These are phyloP conservation scores for Adelognathus sp. DNA, from an alignment of 2,888 invertebrate species.

Conservation along the genomic window DNA sequence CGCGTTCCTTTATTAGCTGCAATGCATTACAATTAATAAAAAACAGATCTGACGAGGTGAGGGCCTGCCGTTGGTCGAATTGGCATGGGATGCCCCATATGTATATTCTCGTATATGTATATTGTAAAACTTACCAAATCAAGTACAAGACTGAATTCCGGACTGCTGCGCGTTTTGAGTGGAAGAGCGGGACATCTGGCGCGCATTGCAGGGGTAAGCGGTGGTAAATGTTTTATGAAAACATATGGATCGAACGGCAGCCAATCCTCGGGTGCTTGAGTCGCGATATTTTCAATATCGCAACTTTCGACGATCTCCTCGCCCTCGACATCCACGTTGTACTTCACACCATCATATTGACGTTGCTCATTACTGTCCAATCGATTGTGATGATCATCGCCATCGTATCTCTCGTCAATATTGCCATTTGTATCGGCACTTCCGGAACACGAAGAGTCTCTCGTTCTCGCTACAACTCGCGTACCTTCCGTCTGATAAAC, in stretches of 20 bases:
- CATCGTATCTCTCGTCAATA: conserved; percentile 71
- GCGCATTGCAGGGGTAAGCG: conserved; percentile 89
- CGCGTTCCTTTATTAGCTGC: too few species aligned
- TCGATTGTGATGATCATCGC: conserved; percentile 60
- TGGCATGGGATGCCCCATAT: neutral
- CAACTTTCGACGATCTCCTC: conserved; percentile 78
- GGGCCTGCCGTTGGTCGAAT: too few species aligned
- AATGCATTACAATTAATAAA: conserved; percentile 20
- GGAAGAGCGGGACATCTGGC: conserved; percentile 92
- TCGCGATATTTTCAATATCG: conserved; percentile 79
- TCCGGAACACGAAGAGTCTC: conserved; percentile 18
- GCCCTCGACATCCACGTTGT: conserved; percentile 76
- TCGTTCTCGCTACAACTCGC: conserved; percentile 1
- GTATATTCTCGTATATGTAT: neutral
- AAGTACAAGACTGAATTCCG: conserved; percentile 93
- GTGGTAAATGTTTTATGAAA: conserved; percentile 95
- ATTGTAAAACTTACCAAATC: conserved; percentile 73
- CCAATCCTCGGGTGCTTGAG: conserved; percentile 84
- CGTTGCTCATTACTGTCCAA: conserved; percentile 61
- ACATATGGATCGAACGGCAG: conserved; percentile 94
- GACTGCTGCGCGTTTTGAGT: conserved; percentile 94
- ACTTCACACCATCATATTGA: conserved; percentile 77
- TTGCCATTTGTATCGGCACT: conserved; percentile 73
- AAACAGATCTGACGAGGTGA: too few species aligned
- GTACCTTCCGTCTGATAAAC: conserved; percentile 4